These are phyloP conservation scores for Cataglyphis hispanica DNA, from an alignment of 1,140 invertebrate genomes.

Conservation along the genomic window DNA sequence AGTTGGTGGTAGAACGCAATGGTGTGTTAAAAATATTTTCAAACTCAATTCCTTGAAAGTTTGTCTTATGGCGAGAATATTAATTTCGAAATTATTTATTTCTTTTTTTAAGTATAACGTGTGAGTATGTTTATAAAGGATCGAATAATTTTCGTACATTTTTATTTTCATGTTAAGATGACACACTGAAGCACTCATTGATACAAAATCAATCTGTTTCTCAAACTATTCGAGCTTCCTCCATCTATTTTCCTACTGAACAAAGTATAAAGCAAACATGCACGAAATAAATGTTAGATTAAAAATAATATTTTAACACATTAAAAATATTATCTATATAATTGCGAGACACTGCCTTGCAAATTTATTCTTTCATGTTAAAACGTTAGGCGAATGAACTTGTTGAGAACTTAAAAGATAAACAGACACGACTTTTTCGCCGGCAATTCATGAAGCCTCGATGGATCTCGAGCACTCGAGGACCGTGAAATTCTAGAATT, in stretches of 20 bases:
- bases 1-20: neutral
- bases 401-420: neutral
- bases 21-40: slow-evolving; percentile 12
- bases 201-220: slow-evolving; percentile 19
- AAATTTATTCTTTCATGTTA: neutral
- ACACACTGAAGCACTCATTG: neutral
- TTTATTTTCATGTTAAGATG: slow-evolving; percentile 55
- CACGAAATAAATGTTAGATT: neutral
- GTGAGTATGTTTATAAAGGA: neutral
- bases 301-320: neutral
- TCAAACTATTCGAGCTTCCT: slow-evolving; percentile 2
- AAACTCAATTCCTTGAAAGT: slow-evolving; percentile 15
- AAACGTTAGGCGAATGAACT: neutral
- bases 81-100: slow-evolving; percentile 56
- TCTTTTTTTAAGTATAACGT: slow-evolving; percentile 24
- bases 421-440: neutral
- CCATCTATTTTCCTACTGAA: neutral
- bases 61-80: neutral
- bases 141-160: slow-evolving; percentile 50
- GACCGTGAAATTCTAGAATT: neutral
- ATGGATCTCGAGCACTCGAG: neutral
- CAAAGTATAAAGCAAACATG: neutral
- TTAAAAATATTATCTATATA: slow-evolving; percentile 1
- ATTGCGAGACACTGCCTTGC: neutral
- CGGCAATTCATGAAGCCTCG: neutral